Evolutionary conservation across 2,888 invertebrate genomes (phyloP), one percentile per base, ranked within the genome.

Genomic region (Blastobasis adustella): DNA sequence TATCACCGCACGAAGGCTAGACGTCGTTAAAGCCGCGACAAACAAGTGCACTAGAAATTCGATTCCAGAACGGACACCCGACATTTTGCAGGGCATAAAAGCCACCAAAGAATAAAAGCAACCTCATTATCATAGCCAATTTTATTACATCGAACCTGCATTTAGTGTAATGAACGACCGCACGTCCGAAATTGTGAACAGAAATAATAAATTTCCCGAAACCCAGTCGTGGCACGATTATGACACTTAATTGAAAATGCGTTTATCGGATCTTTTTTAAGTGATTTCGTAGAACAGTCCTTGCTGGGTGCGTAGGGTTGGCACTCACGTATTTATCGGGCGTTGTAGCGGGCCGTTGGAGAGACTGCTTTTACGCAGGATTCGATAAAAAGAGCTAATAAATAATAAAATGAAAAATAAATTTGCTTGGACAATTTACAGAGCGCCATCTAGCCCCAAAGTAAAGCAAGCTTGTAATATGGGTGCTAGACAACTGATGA

Each of bases 171-270:
- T 80, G 65, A 73, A 67, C 61, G 68, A 56, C 64, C 71, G 72
- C 75, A 71, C 78, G 74, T 75, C 69, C 78, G 67, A 78, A 81
- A 80, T 79, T 78, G 74, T 78, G 63, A 62, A 70, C 68, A 65
- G 62, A 71, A 77, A 79, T 80, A 79, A 84, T 83, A 84, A 82
- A 82, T 82, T 82, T 79, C 75, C 66, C 60, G 70, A 72, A 77
- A 80, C 64, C 64, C 61, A 23, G 54, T 63, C 66, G 64, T 67
- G 75, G 69, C 73, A 74, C 73, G 68, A 82, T 85, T 85, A 86
- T 83, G 77, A 82, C 84, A 82, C 82, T 74, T 85, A 85, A 87
- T 87, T 87, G 86, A 87, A 84, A 83, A 78, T 73, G 82, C 77
- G 71, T 76, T 76, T 82, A 84, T 86, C 82, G 76, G 74, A 81